Evolutionary conservation across 2,113 vertebrate species (phyloP), one percentile per base, ranked within the genome.

Genomic region (Cyprinodon brontotheroides): DNA sequence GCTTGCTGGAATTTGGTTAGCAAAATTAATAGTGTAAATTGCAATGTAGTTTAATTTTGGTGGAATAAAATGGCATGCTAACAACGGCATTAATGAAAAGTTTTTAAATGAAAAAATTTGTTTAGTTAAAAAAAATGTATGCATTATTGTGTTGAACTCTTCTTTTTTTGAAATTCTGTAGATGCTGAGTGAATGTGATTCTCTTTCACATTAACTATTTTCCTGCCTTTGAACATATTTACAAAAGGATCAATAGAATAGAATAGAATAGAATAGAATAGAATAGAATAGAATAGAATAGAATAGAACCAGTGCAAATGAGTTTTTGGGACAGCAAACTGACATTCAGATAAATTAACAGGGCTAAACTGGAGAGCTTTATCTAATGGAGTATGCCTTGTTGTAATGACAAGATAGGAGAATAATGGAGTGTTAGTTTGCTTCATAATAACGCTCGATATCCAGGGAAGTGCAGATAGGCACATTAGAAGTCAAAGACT

Each of bases 401-500:
- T 39, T 37, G 67, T 86, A 88, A 91, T 88, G 85, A 91, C 73
- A 71, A 80, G 41, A 78, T 68, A 92, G 85, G 71, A 86, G 73
- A 70, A 89, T 90, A 91, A 91, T 92, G 76, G 87, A 93, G 90
- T 91, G 87, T 90, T 89, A 82, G 88, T 87, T 82, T 37, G 67
- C 79, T 79, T 88, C 66, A 68, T 90, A 91, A 92, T 90, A 89
- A 87, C 3, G 68, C 65, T 69, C 84, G 80, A 91, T 81, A 91
- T 88, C 85, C 78, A 72, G 87, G 85, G 89, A 90, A 65, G 65
- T 77, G 84, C 65, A 92, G 90, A 93, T 92, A 89, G 87, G 87
- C 86, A 87, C 90, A 93, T 93, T 93, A 92, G 92, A 88, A 93
- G 91, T 93, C 92, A 92, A 82, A 89, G 85, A 92, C 80, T 75